phyloP scores from a whole-genome alignment of 2,797 vertebrate species.

The Protosalanx chinensis region DNA sequence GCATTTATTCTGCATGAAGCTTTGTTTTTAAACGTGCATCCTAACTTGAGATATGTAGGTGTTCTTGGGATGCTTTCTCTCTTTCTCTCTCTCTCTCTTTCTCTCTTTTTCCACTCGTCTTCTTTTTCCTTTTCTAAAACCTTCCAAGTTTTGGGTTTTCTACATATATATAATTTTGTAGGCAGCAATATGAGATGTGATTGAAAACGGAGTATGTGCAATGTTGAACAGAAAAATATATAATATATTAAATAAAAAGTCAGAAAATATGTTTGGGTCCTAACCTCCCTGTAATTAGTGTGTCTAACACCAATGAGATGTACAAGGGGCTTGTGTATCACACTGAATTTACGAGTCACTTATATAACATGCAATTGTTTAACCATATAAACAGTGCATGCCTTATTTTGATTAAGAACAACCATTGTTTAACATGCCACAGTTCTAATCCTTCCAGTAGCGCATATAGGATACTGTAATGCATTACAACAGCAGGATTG shows the following conservation, averaged over 20 bases:
- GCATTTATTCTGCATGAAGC: constrained; percentile 79
- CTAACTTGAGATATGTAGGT: constrained; percentile 67
- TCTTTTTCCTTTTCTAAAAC: constrained; percentile 44
- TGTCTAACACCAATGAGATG: neutral
- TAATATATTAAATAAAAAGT: constrained; percentile 82
- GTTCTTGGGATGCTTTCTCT: constrained; percentile 53
- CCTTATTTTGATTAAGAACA: neutral
- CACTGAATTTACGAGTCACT: constrained; percentile 1
- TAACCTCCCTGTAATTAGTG: neutral
- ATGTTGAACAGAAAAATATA: constrained; percentile 78
- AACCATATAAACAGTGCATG: constrained; percentile 1
- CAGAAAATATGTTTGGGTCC: constrained; percentile 54
- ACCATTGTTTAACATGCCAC: neutral
- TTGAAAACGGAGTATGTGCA: constrained; percentile 82
- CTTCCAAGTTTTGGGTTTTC: constrained; percentile 74
- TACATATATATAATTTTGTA: constrained; percentile 83
- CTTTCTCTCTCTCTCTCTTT: constrained; percentile 13
- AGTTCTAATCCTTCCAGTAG: neutral
- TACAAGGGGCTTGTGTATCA: neutral
- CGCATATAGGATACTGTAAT: neutral
- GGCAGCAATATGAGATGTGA: constrained; percentile 84
- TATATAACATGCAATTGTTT: constrained; percentile 15
- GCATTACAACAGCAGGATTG: neutral
- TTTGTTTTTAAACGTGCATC: constrained; percentile 77
- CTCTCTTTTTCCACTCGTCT: constrained; percentile 43